Conservation (phyloP, 2,113 vertebrate genomes). For the Bathybates hornii region DNA sequence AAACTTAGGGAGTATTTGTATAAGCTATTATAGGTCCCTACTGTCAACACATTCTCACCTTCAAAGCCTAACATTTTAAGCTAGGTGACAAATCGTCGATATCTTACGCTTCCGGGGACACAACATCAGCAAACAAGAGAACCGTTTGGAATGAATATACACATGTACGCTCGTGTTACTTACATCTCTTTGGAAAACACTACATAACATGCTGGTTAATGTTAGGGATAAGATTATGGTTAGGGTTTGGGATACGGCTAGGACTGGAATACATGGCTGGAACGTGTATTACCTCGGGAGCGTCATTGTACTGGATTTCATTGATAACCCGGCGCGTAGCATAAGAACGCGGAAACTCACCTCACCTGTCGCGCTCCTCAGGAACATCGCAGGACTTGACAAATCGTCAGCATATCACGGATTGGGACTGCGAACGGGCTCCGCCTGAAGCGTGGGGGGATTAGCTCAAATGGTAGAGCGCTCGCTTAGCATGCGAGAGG, state of each 20-base stretch:
- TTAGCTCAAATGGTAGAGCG: constrained; percentile 78
- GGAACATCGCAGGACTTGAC: not conserved
- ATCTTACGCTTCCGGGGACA: not conserved
- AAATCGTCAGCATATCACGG: not conserved
- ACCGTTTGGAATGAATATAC: not conserved
- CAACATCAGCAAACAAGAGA: not conserved
- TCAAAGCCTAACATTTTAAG: not conserved
- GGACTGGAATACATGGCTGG: not conserved
- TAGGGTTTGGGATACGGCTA: not conserved
- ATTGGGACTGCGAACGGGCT: fast-evolving
- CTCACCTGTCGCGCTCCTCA: not conserved
- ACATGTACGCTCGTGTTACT: not conserved
- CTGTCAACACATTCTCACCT: not conserved
- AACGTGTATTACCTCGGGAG: not conserved
- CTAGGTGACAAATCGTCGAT: not conserved
- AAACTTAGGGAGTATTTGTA: not conserved
- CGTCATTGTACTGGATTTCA: not conserved
- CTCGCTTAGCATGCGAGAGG: constrained; percentile 75
- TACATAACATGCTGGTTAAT: not conserved
- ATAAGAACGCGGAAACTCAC: not conserved
- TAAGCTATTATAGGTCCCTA: not conserved
- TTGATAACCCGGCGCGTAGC: not conserved
- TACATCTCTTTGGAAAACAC: not conserved
- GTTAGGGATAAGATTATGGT: not conserved
- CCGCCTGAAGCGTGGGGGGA: not conserved